These are phyloP conservation scores for Onychomys leucogaster DNA, from an alignment of 2,797 vertebrate species.

Conservation along the genomic window DNA sequence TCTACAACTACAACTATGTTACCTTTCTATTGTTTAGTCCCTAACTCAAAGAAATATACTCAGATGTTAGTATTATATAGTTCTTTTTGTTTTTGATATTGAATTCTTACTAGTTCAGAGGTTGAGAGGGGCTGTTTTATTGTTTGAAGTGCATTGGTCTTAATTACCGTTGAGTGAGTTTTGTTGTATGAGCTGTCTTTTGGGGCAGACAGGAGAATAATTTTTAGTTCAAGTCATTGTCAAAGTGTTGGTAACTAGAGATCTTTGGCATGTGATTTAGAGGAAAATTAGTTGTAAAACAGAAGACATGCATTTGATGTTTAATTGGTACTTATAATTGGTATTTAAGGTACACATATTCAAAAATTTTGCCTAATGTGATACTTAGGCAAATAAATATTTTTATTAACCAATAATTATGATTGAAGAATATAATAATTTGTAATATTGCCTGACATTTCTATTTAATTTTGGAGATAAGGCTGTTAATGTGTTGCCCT, in stretches of 20 bases:
- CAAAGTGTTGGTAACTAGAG: constrained; percentile 85
- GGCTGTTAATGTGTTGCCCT: not conserved
- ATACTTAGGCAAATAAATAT: not conserved
- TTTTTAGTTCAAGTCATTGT: constrained; percentile 67
- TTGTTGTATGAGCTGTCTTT: constrained; percentile 83
- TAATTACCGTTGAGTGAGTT: constrained; percentile 56
- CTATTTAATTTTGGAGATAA: not conserved
- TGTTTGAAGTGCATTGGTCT: constrained; percentile 82
- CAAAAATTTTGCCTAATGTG: constrained; percentile 45
- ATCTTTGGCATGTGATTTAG: constrained; percentile 37
- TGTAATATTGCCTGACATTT: constrained; percentile 30
- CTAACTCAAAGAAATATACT: constrained; percentile 78
- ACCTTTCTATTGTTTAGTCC: constrained; percentile 78
- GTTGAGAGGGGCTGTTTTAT: constrained; percentile 75
- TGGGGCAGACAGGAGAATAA: constrained; percentile 80
- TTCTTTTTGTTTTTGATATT: constrained; percentile 72
- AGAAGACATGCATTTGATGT: constrained; percentile 47
- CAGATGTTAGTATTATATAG: constrained; percentile 71
- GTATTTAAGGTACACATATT: constrained; percentile 46
- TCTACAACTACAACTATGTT: constrained; percentile 69
- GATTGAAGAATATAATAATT: constrained; percentile 31
- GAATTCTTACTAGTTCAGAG: constrained; percentile 81
- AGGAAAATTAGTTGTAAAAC: constrained; percentile 13
- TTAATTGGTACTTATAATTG: constrained; percentile 48
- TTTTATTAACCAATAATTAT: constrained; percentile 29